Evolutionary conservation across 1,140 invertebrate genomes (phyloP), one percentile per base, ranked within the genome.

Genomic region (Aethina tumida): DNA sequence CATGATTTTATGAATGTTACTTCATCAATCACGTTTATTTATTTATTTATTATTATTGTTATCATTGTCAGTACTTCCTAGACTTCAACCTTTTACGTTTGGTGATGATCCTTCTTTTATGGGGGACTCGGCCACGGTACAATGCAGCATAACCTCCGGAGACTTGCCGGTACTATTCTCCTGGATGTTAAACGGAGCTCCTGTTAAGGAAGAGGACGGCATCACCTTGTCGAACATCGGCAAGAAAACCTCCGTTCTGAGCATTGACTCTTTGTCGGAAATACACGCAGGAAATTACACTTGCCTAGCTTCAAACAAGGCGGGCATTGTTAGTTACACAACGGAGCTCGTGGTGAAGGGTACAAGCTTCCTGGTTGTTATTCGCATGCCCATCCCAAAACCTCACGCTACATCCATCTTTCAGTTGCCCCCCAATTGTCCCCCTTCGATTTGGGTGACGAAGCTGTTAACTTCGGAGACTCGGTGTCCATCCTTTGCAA

Each of bases 231-330:
- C 55, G 3, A 76, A 73, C 60, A 56, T 80, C 47, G 78, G 80
- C 27, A 71, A 74, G 41, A 73, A 75, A 50, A 75, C 75, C 38
- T 77, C 73, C 39, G 67, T 85, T 48, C 62, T 93, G 37, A 75
- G 74, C 14, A 88, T 91, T 43, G 75, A 81, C 39, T 72, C 77
- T 5, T 77, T 79, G 35, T 75, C 72, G 43, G 77, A 79, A 30
- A 70, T 71, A 53, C 81, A 87, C 63, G 73, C 72, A 15, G 84
- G 84, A 35, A 81, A 84, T 58, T 90, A 88, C 62, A 84, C 83
- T 15, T 90, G 85, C 64, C 72, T 71, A 33, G 82, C 72, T 71
- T 52, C 80, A 85, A 64, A 73, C 71, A 24, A 83, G 15, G 81
- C 77, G 45, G 80, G 79, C 39, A 63, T 63, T 45, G 71, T 71